These are phyloP conservation scores for Botrylloides violaceus DNA, from an alignment of 23 tunicate genomes.

Conservation along the genomic window DNA sequence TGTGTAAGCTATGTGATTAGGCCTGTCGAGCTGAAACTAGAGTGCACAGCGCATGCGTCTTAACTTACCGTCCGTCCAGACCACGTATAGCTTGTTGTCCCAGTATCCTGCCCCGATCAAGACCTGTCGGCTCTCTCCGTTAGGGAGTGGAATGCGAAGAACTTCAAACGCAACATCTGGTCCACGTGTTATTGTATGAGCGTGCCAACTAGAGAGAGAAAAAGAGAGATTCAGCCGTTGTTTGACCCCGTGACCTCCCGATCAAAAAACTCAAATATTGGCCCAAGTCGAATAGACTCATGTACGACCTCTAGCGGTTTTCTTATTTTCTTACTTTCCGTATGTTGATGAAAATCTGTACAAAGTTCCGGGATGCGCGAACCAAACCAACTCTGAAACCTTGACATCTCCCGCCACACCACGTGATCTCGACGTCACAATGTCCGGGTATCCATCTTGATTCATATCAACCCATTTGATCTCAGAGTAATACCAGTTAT, in stretches of 20 bases:
- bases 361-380: conserved; percentile 74
- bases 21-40: too few species aligned
- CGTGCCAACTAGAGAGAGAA: conserved; percentile 40
- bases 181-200: conserved; percentile 74
- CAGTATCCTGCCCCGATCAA: conserved; percentile 87
- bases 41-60: too few species aligned
- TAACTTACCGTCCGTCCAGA: conserved; percentile 79
- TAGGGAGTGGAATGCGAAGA: conserved; percentile 55
- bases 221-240: too few species aligned
- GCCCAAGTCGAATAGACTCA: not conserved
- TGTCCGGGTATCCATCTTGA: conserved; percentile 88
- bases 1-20: too few species aligned
- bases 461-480: conserved; percentile 93
- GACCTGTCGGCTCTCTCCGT: conserved; percentile 68
- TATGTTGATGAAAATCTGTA: conserved; percentile 27
- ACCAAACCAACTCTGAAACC: conserved; percentile 75
- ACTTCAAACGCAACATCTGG: conserved; percentile 68
- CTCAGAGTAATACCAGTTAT: conserved; percentile 46
- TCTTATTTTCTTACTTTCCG: conserved; percentile 25
- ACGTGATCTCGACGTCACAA: conserved; percentile 87
- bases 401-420: conserved; percentile 66
- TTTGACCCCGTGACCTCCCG: too few species aligned
- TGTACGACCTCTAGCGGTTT: not conserved
- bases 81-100: conserved; percentile 85
- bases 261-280: too few species aligned